Evolutionary conservation across 23 tunicate species (phyloP), one percentile per base, ranked within the genome.

Genomic region (Phallusia fumigata): DNA sequence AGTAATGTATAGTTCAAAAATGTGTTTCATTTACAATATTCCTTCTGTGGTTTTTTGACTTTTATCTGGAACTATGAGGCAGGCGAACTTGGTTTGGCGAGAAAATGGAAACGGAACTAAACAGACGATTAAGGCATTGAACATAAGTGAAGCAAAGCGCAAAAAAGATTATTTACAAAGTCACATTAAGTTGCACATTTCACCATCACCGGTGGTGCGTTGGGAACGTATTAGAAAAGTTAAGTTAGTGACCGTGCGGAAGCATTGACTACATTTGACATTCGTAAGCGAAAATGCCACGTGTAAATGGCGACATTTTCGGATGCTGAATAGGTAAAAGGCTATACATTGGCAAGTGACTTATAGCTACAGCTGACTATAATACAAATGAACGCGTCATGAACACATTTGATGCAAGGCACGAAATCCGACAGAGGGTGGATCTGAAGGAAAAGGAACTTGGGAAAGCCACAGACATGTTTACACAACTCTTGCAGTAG

Each of bases 321-420:
- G 69, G 28, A 58, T 58, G 69, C 69, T 58, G 69, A 58, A 58
- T 58, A 58, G 69, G 69, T 58, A 58, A 58, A 58, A 58, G 69
- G 69, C 69, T 58, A 58, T 40, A 40, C 69, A 21, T 24, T 58
- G 69, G 69, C 69, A 58, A 58, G 11, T 8, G 69, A 58, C 69
- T 6, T 22, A 1, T 58, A 58, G 26, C 28, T 58, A 58, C 69
- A 58, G 69, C 69, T 24, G 11, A 58, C 3, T 58, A 58, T 24
- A 16, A 58, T 58, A 58, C 28, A 21, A 58, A 21, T 21, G 28
- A n/a, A 58, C 26, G 69, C 15, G 16, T 11, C 69, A 22, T 3
- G 28, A 58, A 58, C 28, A 24, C 69, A 24, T 24, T 58, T 22
- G 28, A 58, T 58, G 28, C 26, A 58, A 58, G 13, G 13, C 69